Percentiles rank a stretch among this genome's conserved stretches.
Evolutionary conservation across 2,113 vertebrate species (phyloP).

Genomic region (Psilopsiagon aymara): DNA sequence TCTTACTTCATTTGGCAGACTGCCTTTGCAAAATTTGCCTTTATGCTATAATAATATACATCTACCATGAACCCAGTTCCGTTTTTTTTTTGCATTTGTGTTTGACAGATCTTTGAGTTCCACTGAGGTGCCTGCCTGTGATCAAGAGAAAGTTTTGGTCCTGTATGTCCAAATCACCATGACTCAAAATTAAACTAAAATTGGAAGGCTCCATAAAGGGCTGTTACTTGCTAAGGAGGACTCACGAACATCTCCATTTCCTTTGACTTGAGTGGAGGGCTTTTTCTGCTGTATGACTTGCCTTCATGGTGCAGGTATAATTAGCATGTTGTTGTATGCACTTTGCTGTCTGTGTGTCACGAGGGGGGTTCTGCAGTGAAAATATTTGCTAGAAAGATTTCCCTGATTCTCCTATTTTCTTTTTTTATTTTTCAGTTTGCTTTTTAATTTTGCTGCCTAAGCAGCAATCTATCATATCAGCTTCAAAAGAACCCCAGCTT

Average conservation of each 20-base stretch:
- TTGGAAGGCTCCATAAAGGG: background rate
- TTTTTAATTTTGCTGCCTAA: background rate
- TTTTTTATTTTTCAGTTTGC: background rate
- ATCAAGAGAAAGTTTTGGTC: background rate
- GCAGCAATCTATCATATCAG: background rate
- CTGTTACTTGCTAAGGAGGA: background rate
- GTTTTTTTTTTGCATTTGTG: background rate
- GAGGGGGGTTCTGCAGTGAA: background rate
- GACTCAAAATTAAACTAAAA: background rate
- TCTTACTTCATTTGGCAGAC: background rate
- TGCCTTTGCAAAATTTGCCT: background rate
- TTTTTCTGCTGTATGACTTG: background rate
- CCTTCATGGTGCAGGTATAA: background rate
- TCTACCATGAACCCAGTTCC: background rate
- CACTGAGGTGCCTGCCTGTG: background rate
- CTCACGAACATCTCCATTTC: rapidly evolving
- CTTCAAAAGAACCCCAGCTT: background rate
- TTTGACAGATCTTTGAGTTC: background rate
- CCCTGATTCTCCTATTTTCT: background rate
- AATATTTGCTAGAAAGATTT: background rate
- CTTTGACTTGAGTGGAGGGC: background rate
- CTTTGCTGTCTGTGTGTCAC: background rate
- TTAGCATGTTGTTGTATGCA: background rate
- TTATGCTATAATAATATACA: background rate
- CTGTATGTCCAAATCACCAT: background rate